Evolutionary conservation across 2,797 vertebrate species (phyloP).

Genomic region (Lacerta viridis): DNA sequence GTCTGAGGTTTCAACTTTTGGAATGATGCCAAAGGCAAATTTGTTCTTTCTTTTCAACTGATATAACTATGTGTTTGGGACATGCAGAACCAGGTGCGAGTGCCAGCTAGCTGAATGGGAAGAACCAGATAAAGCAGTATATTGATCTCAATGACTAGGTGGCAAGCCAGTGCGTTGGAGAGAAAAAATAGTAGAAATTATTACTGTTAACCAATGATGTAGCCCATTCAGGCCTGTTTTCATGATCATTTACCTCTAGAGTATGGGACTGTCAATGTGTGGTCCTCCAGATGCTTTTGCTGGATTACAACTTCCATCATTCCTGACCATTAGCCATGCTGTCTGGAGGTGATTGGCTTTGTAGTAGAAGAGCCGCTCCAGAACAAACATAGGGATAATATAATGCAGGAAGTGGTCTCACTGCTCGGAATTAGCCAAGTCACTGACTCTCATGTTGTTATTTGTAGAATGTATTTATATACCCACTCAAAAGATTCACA

Average conservation of each 20-base stretch:
- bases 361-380: too few relatives aligned
- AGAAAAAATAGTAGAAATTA: constrained; percentile 10
- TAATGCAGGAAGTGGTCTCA: too few relatives aligned
- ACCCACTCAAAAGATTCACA: too few relatives aligned
- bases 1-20: constrained; percentile 54
- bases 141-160: constrained; percentile 40
- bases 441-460: too few relatives aligned
- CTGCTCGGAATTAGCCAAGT: too few relatives aligned
- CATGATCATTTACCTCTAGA: neutral
- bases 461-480: too few relatives aligned
- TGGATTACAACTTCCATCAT: neutral
- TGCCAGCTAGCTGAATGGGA: constrained; percentile 30
- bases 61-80: constrained; percentile 27
- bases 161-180: constrained; percentile 35
- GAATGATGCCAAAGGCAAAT: constrained; percentile 53
- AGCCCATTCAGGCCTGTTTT: neutral
- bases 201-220: constrained; percentile 17
- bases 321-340: neutral
- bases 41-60: constrained; percentile 45
- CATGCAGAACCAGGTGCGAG: constrained; percentile 30
- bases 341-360: neutral
- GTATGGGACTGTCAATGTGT: neutral
- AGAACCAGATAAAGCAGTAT: constrained; percentile 36
- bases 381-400: too few relatives aligned
- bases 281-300: neutral